Evolutionary conservation across 2,113 vertebrate genomes (phyloP).

Genomic region (Meleagris gallopavo): DNA sequence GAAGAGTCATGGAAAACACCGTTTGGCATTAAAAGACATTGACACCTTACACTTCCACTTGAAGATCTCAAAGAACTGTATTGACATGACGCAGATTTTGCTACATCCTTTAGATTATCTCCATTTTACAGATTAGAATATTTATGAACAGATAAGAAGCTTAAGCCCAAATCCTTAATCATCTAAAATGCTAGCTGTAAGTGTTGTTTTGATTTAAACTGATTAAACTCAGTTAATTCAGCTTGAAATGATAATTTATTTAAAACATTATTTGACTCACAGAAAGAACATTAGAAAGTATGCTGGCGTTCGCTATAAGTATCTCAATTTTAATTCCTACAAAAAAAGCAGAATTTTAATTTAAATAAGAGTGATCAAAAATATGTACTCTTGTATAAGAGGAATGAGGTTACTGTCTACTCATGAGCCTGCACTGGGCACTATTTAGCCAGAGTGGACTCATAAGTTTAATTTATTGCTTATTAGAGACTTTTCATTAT

Average conservation of each 20-base stretch:
- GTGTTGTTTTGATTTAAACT: slow-evolving; percentile 21
- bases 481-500: background rate
- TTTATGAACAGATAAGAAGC: slow-evolving; percentile 35
- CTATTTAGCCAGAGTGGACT: background rate
- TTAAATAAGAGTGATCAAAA: background rate
- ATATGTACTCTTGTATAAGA: background rate
- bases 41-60: background rate
- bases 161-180: background rate
- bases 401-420: background rate
- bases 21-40: background rate
- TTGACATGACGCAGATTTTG: background rate
- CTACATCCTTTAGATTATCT: slow-evolving; percentile 4
- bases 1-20: background rate
- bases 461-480: background rate
- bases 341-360: background rate
- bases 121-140: slow-evolving; percentile 26
- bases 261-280: background rate
- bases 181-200: background rate
- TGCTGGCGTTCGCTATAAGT: background rate
- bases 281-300: background rate
- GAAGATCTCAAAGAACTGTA: slow-evolving; percentile 12
- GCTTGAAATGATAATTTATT: slow-evolving; percentile 25
- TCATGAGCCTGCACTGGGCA: background rate
- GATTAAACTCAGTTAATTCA: slow-evolving; percentile 37
- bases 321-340: background rate